Conservation (phyloP, 2,888 invertebrate genomes). For the Rhingia rostrata region DNA sequence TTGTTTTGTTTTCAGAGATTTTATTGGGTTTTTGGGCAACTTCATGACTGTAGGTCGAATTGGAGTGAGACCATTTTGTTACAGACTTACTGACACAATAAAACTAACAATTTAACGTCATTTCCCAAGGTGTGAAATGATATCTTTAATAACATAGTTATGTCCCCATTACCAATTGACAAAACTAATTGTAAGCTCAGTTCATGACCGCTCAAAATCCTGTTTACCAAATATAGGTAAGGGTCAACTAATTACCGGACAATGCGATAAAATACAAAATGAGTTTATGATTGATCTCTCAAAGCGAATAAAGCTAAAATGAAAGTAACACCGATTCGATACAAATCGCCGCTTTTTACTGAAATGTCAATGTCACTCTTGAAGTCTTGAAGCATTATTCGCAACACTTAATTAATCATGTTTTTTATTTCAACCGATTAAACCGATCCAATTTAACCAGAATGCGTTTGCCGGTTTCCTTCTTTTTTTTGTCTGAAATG, state of each 20-base stretch:
- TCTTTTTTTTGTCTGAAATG: slow-evolving; percentile 25
- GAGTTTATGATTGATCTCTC: background rate
- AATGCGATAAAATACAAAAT: background rate
- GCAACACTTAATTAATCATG: slow-evolving; percentile 3
- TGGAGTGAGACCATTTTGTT: no score
- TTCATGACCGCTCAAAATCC: slow-evolving; percentile 1
- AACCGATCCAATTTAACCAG: slow-evolving; percentile 10
- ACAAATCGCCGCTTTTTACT: background rate
- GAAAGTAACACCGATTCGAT: slow-evolving; percentile 18
- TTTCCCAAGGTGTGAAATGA: background rate
- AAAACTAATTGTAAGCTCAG: background rate
- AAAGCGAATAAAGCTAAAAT: background rate
- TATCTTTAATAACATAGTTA: background rate
- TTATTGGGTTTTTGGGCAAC: no score
- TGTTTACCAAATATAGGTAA: background rate
- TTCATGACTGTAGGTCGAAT: no score
- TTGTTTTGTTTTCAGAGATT: no score
- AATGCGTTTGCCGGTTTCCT: slow-evolving; percentile 5
- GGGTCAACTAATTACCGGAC: background rate
- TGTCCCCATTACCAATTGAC: background rate
- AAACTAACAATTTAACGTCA: background rate
- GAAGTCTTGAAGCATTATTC: background rate
- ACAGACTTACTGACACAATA: no score
- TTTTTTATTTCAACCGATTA: slow-evolving; percentile 14
- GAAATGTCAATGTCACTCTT: slow-evolving; percentile 37